Base-by-base conservation (phyloP, 2,797 vertebrate species). In the Chaenodraco wilsoni region DNA sequence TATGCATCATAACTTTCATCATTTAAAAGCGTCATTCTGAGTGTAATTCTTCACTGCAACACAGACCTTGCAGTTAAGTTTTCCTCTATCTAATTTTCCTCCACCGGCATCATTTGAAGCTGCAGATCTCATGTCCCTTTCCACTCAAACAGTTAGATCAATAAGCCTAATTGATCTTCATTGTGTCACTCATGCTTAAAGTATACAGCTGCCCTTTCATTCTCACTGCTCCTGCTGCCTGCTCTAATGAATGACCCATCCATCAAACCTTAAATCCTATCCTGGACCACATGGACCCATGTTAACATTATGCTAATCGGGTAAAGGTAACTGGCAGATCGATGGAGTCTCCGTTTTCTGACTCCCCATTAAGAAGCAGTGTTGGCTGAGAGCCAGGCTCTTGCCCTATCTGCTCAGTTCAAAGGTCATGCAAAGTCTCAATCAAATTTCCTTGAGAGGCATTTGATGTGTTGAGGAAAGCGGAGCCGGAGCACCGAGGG, bases 241-340 rank as follows among this genome's bases (percentile, higher is more conserved):
- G 27, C 74, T 84, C 72, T 89, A 91, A 92, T 91, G 81, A 94
- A 90, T 65, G 79, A 78, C 73, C 88, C 86, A 87, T 94, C 90
- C 87, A 88, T 94, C 91, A 91, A 82, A 88, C 45, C 59, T 64
- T 82, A 79, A 90, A 87, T 92, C 81, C 79, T 60, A 79, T 84
- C 79, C 81, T 11, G 27, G 80, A 71, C 81, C 81, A 70, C 85
- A 76, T 66, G 75, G 74, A 82, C 56, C 81, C 82, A 73, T 89
- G 90, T 90, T 92, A 89, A 90, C 91, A 82, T 92, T 92, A 94
- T 94, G 91, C 91, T 94, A 93, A 94, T 92, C 17, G 78, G 64
- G 69, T 89, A 81, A 88, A 83, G 90, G 86, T 88, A 89, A 87
- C 69, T 12, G 76, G 78, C 65, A 54, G 85, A 92, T 94, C 85